Evolutionary conservation across 2,113 vertebrate genomes (phyloP).

Genomic region (Colossoma macropomum): DNA sequence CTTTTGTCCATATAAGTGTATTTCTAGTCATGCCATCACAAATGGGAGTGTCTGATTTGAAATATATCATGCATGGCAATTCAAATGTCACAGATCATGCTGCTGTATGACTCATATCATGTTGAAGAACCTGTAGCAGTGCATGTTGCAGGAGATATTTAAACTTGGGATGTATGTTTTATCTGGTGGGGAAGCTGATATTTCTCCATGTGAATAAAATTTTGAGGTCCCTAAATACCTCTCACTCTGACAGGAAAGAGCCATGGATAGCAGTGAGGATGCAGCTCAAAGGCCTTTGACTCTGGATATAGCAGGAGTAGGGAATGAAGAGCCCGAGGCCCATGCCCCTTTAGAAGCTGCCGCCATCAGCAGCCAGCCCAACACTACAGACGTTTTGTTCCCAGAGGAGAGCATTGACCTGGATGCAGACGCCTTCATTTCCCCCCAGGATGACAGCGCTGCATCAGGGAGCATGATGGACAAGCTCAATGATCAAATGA

Average conservation of each 20-base stretch:
- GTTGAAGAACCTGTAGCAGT: no score
- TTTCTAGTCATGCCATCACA: no score
- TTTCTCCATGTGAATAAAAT: background rate
- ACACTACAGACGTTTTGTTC: slow-evolving; percentile 70
- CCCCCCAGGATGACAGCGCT: slow-evolving; percentile 83
- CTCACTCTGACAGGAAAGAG: slow-evolving; percentile 42
- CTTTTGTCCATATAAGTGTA: no score
- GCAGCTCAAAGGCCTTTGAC: slow-evolving; percentile 73
- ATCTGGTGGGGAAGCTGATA: background rate
- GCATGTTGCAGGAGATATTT: no score
- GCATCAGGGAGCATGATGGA: slow-evolving; percentile 83
- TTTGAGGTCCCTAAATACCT: background rate
- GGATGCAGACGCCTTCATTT: slow-evolving; percentile 81
- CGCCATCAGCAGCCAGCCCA: slow-evolving; percentile 37
- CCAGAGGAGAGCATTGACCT: slow-evolving; percentile 92
- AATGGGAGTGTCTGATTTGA: no score
- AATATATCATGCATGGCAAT: no score
- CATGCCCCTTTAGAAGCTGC: slow-evolving; percentile 22
- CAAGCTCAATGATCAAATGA: slow-evolving; percentile 94
- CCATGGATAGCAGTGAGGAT: slow-evolving; percentile 80
- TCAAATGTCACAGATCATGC: no score
- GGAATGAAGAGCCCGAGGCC: slow-evolving; percentile 27
- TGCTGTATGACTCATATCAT: no score
- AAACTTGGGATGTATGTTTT: no score
- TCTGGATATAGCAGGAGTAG: slow-evolving; percentile 66